Conservation (phyloP, 2,797 vertebrate genomes). For the Premnoplex brunnescens region DNA sequence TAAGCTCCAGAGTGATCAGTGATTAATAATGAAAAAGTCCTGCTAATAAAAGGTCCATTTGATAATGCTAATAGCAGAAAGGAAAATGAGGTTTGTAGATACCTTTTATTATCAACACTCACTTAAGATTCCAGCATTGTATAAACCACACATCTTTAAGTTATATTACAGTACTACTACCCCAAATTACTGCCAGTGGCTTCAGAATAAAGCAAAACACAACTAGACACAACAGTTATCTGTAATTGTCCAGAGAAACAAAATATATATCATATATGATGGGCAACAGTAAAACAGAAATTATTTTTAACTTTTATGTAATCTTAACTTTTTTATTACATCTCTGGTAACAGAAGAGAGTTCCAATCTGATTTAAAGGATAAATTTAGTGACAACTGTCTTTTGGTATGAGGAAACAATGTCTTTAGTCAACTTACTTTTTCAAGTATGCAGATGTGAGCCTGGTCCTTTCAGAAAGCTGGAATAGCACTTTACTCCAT, state of each 20-base stretch:
- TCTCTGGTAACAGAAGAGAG: background rate
- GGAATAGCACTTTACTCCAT: constrained; percentile 15
- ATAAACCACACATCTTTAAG: background rate
- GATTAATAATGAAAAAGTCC: background rate
- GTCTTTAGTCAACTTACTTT: constrained; percentile 23
- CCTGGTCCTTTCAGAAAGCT: constrained; percentile 23
- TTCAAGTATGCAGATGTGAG: constrained; percentile 45
- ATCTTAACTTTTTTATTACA: constrained; percentile 18
- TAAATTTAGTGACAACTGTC: constrained; percentile 29
- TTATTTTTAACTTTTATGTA: constrained; percentile 43
- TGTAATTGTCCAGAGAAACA: background rate
- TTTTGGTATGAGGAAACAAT: constrained; percentile 47
- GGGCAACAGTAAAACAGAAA: constrained; percentile 20
- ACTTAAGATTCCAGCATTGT: background rate
- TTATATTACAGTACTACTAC: background rate
- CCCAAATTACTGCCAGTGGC: background rate
- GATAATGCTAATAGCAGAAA: background rate
- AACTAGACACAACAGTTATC: background rate
- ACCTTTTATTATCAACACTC: background rate
- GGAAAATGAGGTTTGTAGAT: background rate
- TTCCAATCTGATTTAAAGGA: constrained; percentile 51
- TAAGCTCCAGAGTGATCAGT: background rate
- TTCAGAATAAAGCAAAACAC: constrained; percentile 19
- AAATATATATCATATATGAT: background rate
- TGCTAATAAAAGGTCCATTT: background rate